phyloP scores from a whole-genome alignment of 2,113 vertebrate genomes.

The cat (Felis catus) region DNA sequence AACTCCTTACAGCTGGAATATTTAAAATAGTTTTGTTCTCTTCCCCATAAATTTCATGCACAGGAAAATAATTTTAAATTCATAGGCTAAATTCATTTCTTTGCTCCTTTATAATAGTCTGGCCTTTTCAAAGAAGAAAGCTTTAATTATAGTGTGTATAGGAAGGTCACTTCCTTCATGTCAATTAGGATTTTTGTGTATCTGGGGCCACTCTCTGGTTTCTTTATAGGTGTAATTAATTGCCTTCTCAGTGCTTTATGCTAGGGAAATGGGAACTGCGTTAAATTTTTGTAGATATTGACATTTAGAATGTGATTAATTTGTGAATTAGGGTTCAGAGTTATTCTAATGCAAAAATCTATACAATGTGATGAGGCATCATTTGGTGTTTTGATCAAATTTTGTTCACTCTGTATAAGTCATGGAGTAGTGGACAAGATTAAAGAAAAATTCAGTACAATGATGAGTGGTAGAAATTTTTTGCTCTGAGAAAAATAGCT shows the following conservation, averaged over 20 bases:
- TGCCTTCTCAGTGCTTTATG: neutral
- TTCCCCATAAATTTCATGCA: neutral
- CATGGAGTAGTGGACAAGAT: neutral
- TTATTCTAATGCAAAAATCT: neutral
- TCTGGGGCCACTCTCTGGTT: neutral
- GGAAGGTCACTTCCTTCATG: conserved; percentile 15
- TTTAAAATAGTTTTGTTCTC: neutral
- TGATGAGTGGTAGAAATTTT: neutral
- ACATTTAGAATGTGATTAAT: neutral
- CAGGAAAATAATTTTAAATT: conserved; percentile 17
- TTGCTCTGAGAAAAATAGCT: neutral
- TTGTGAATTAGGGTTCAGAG: neutral
- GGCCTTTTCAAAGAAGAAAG: conserved; percentile 36
- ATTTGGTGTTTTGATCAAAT: neutral
- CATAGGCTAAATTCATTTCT: neutral
- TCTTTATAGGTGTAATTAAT: neutral
- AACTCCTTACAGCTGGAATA: neutral
- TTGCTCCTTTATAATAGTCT: neutral
- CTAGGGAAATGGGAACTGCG: neutral
- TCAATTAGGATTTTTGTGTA: neutral
- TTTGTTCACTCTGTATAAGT: neutral
- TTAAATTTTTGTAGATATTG: neutral
- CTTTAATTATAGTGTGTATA: neutral
- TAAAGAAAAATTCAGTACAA: neutral
- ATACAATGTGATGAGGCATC: neutral